Percentiles rank a stretch among this genome's conserved stretches.
phyloP scores from a whole-genome alignment of 2,113 vertebrate genomes.

The Sphaerodactylus townsendi region DNA sequence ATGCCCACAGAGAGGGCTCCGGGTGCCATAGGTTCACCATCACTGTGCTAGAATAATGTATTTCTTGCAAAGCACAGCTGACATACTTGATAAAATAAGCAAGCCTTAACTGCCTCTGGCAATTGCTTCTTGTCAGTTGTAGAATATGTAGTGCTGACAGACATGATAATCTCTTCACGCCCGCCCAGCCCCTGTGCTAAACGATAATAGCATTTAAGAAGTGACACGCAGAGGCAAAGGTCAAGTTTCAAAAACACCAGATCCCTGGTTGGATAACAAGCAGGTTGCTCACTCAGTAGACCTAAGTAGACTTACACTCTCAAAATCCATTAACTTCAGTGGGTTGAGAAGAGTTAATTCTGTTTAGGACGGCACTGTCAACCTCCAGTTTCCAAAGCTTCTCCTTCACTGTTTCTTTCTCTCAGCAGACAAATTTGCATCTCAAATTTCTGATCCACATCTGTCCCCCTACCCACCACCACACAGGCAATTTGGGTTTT shows the following conservation, averaged over 20 bases:
- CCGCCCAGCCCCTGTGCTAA: neutral
- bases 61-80: slow-evolving; percentile 15
- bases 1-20: no score
- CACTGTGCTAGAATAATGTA: neutral
- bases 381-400: neutral
- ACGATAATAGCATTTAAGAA: neutral
- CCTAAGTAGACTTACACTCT: no score
- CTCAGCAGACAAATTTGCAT: neutral
- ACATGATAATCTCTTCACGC: neutral
- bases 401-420: neutral
- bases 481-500: slow-evolving; percentile 13
- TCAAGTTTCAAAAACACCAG: rapidly evolving
- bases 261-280: neutral
- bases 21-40: no score
- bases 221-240: neutral
- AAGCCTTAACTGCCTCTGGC: neutral
- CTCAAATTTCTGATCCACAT: neutral
- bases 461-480: neutral
- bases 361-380: no score
- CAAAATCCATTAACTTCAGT: no score
- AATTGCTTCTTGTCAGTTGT: slow-evolving; percentile 4
- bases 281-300: neutral
- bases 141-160: slow-evolving; percentile 15
- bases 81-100: slow-evolving; percentile 21
- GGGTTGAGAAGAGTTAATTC: no score